Evolutionary conservation across 2,113 vertebrate genomes (phyloP).

Genomic region (Melanerpes formicivorus): DNA sequence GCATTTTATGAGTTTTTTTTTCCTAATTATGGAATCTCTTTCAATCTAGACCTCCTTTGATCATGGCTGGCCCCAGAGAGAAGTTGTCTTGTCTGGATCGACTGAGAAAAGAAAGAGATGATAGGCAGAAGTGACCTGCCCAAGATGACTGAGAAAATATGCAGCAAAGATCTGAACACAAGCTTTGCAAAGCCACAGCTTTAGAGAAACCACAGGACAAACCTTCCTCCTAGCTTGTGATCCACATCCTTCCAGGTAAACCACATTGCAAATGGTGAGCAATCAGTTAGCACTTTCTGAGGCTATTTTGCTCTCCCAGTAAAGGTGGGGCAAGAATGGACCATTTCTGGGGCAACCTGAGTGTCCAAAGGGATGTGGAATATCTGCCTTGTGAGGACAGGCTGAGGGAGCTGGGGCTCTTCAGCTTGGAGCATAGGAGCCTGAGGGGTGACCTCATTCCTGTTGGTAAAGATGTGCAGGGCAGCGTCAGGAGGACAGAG

Average conservation of each 20-base stretch:
- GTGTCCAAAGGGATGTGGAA: not conserved
- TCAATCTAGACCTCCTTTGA: slow-evolving; percentile 61
- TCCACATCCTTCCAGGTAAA: not conserved
- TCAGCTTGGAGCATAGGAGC: too few species aligned
- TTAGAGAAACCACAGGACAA: not conserved
- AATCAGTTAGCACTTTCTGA: fast-evolving
- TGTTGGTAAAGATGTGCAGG: too few species aligned
- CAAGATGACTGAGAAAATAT: not conserved
- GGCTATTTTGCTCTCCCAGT: not conserved
- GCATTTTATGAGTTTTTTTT: slow-evolving; percentile 52
- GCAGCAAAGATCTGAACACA: not conserved
- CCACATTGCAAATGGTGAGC: not conserved
- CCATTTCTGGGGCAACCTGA: not conserved
- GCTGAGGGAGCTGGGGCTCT: too few species aligned
- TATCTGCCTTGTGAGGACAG: too few species aligned
- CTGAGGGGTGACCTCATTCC: too few species aligned
- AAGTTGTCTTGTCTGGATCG: slow-evolving; percentile 35
- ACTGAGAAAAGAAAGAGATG: slow-evolving; percentile 20
- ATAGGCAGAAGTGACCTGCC: slow-evolving; percentile 53
- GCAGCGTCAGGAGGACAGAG: too few species aligned
- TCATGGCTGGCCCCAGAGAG: slow-evolving; percentile 49
- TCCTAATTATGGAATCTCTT: slow-evolving; percentile 68
- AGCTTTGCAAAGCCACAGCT: not conserved
- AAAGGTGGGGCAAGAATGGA: fast-evolving
- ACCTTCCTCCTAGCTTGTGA: not conserved